Percentiles rank a stretch among this genome's conserved stretches.
Evolutionary conservation across 2,797 vertebrate species (phyloP).

Genomic region (Cyclopterus lumpus): DNA sequence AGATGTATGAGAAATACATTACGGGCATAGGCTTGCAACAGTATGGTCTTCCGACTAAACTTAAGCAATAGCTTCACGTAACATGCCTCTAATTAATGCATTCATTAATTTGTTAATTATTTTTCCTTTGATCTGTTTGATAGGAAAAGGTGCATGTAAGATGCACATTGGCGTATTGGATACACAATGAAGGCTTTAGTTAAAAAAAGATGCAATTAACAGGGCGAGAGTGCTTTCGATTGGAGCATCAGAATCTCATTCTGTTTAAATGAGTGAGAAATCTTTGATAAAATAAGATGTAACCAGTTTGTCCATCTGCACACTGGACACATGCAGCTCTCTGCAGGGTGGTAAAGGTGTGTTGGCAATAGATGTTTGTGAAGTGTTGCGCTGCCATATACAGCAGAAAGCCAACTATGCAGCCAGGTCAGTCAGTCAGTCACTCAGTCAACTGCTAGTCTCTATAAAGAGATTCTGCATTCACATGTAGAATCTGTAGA

Average conservation of each 20-base stretch:
- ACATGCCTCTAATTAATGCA: slow-evolving; percentile 13
- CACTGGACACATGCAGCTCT: slow-evolving; percentile 6
- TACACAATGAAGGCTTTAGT: not conserved
- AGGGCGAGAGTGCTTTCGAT: not conserved
- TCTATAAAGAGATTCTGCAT: not conserved
- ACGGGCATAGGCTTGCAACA: too few species aligned
- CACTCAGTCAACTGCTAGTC: not conserved
- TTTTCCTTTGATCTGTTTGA: slow-evolving; percentile 7
- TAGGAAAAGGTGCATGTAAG: not conserved
- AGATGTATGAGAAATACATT: too few species aligned
- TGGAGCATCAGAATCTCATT: not conserved
- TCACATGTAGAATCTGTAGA: not conserved
- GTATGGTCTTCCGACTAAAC: too few species aligned
- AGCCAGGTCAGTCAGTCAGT: slow-evolving; percentile 5
- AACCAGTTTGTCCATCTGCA: not conserved
- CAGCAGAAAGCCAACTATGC: slow-evolving; percentile 12
- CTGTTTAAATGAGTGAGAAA: not conserved
- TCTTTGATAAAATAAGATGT: slow-evolving; percentile 12
- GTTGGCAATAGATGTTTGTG: slow-evolving; percentile 26
- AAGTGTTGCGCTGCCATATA: slow-evolving; percentile 38
- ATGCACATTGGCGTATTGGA: not conserved
- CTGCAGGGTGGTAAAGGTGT: slow-evolving; percentile 25
- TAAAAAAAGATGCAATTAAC: not conserved
- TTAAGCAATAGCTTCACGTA: not conserved
- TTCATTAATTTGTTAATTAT: not conserved